Evolutionary conservation across 92 coral and sea anemone genomes (phyloP).

Genomic region (Epizoanthus ramosus): DNA sequence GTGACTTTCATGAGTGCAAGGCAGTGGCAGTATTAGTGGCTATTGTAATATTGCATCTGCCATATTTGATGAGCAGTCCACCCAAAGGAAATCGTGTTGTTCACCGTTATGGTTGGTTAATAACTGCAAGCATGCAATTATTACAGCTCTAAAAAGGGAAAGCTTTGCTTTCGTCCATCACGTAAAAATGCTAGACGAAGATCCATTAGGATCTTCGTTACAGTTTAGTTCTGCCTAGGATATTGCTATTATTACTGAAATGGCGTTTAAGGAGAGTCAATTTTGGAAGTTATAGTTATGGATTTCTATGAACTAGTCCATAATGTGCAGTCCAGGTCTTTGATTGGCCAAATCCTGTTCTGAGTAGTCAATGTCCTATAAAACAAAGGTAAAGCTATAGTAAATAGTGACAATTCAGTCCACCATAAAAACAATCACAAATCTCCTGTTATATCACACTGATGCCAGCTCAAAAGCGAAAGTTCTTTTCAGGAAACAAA

Average conservation of each 20-base stretch:
- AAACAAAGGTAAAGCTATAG: neutral
- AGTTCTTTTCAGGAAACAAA: no score
- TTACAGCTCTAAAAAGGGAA: neutral
- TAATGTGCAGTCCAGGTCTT: neutral
- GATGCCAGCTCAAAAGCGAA: no score
- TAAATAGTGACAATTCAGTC: neutral
- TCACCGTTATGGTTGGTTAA: neutral
- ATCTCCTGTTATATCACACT: no score
- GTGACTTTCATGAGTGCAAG: neutral
- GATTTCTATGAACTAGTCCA: neutral
- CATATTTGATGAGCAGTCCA: neutral
- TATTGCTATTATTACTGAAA: neutral
- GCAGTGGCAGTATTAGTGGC: neutral
- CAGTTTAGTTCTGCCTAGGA: neutral
- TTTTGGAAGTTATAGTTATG: neutral
- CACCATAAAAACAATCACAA: no score
- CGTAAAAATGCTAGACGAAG: neutral
- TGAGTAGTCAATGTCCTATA: neutral
- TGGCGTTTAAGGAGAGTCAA: neutral
- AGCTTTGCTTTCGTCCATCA: neutral
- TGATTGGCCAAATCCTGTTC: neutral
- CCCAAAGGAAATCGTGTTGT: no score
- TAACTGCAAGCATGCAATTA: neutral
- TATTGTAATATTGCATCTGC: neutral
- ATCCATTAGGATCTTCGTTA: neutral